Percentiles rank a stretch among this genome's conserved stretches.
phyloP scores from a whole-genome alignment of 2,113 vertebrate genomes.

The Pachyramphus minor region DNA sequence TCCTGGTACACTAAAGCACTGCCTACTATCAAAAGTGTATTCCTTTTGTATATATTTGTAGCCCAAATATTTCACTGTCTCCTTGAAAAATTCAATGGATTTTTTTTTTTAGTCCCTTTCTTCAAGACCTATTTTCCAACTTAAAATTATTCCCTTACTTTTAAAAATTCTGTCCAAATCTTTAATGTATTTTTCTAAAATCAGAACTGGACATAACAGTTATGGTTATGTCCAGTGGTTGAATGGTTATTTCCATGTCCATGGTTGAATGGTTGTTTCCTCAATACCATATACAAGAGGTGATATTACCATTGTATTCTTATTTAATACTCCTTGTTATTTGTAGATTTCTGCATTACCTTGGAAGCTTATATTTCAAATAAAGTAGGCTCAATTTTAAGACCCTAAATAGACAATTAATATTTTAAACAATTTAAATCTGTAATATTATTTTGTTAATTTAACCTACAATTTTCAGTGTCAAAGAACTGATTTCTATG shows the following conservation, averaged over 20 bases:
- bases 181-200: background rate
- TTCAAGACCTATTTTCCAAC: background rate
- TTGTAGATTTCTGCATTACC: background rate
- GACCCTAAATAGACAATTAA: background rate
- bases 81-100: background rate
- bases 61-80: background rate
- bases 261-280: background rate
- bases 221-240: no score
- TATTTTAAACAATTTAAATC: background rate
- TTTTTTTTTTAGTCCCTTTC: background rate
- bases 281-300: background rate
- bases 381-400: background rate
- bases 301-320: background rate
- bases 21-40: background rate
- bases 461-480: background rate
- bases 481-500: background rate
- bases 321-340: background rate
- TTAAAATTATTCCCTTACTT: background rate
- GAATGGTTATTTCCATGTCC: background rate
- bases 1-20: background rate
- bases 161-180: background rate
- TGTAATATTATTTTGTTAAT: background rate
- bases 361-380: background rate
- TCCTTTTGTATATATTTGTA: background rate
- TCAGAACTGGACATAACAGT: background rate